Evolutionary conservation across 2,888 invertebrate species (phyloP).

Genomic region (Sceliomorpha sp.): DNA sequence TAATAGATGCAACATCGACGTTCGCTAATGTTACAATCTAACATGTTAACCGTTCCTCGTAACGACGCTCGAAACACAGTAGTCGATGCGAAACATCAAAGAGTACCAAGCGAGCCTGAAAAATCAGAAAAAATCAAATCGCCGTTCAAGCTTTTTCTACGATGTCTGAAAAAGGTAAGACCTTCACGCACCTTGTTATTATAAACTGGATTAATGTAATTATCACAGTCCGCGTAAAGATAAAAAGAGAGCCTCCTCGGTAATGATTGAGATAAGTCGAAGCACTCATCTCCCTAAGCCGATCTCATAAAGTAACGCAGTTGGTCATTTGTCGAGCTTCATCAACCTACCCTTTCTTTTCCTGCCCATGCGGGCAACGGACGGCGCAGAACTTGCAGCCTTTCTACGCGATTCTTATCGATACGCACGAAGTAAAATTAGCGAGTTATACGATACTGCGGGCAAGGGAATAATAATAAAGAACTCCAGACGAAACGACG

Average conservation of each 20-base stretch:
- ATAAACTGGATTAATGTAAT: conserved; percentile 34
- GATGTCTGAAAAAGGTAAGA: too few relatives aligned
- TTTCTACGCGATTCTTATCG: conserved; percentile 6
- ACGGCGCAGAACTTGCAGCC: conserved; percentile 8
- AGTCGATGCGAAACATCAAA: conserved; percentile 2
- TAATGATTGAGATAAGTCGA: conserved; percentile 12
- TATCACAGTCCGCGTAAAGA: conserved; percentile 23
- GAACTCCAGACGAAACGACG: too few relatives aligned
- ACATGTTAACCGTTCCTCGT: not conserved
- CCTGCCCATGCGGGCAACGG: not conserved
- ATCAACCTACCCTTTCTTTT: conserved; percentile 10
- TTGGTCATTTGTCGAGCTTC: conserved; percentile 15
- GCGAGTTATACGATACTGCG: not conserved
- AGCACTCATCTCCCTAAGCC: conserved; percentile 4
- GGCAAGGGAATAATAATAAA: conserved; percentile 6
- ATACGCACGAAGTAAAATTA: conserved; percentile 9
- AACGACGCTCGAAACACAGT: not conserved
- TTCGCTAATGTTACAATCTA: conserved; percentile 12
- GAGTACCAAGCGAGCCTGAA: too few relatives aligned
- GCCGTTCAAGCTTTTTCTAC: too few relatives aligned
- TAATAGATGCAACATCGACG: not conserved
- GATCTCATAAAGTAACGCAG: conserved; percentile 5
- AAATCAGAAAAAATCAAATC: too few relatives aligned
- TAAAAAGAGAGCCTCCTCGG: conserved; percentile 16
- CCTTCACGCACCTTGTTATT: conserved; percentile 16